Conservation (phyloP, 2,797 vertebrate genomes). For the Staurois parvus region DNA sequence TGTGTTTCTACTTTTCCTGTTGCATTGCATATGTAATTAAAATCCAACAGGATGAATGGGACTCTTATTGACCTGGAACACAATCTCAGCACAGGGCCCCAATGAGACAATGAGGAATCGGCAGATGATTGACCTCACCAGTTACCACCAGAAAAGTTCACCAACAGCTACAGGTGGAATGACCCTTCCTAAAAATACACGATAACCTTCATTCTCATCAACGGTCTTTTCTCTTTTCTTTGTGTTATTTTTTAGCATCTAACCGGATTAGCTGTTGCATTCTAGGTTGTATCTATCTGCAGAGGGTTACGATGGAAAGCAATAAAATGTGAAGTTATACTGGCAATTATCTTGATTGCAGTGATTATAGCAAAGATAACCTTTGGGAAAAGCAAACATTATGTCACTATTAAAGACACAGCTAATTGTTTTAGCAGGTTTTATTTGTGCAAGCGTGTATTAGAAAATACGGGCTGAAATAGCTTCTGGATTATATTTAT, state of each 20-base stretch:
- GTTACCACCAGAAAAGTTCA: no score
- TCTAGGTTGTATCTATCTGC: not conserved
- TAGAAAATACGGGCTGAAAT: slow-evolving; percentile 43
- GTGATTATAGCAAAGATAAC: slow-evolving; percentile 53
- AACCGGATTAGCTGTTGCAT: not conserved
- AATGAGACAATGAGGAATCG: not conserved
- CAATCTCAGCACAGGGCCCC: not conserved
- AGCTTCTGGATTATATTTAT: slow-evolving; percentile 47
- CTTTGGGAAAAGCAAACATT: slow-evolving; percentile 56
- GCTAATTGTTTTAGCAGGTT: slow-evolving; percentile 52
- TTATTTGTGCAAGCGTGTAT: slow-evolving; percentile 42
- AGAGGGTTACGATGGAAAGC: slow-evolving; percentile 36
- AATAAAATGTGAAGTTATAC: slow-evolving; percentile 13
- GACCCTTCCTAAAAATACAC: not conserved
- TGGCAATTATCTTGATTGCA: slow-evolving; percentile 40
- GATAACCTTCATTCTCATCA: not conserved
- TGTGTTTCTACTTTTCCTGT: not conserved
- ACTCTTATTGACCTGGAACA: not conserved
- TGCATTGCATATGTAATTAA: not conserved
- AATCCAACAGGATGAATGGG: not conserved
- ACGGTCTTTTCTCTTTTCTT: not conserved
- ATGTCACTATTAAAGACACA: slow-evolving; percentile 39
- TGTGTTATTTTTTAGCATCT: not conserved
- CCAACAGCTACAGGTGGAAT: no score
- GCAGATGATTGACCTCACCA: not conserved